Evolutionary conservation across 1,140 invertebrate species (phyloP), one percentile per base, ranked within the genome.

Genomic region (Pemphigus obesinymphae): DNA sequence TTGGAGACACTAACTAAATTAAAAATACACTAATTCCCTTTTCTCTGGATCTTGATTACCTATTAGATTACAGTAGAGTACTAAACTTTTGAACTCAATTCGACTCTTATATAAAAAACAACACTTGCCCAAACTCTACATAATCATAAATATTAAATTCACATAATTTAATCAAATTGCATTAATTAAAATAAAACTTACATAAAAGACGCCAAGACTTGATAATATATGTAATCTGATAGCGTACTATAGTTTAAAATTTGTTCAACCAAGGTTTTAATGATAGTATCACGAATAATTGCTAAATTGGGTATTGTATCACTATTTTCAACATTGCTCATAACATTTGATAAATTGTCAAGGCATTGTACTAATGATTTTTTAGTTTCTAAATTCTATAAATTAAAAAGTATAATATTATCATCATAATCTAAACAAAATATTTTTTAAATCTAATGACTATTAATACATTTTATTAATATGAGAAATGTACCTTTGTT

Each of bases 251-350:
- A 63, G 17, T 80, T 61, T 26, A 58, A 10, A 31, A 80, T 80
- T 80, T 80, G 76, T 20, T 63, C 37, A 6, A 80, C 76, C 10
- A 80, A n/a, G 11, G 26, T 80, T 45, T 80, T 80, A 43, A 80
- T 80, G 6, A 80, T 55, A 0, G 53, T 80, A 45, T 80, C 76
- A 20, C 76, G 76, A n/a, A 80, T 80, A 20, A 80, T 80, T 6
- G 50, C 23, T 31, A 80, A 61, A 80, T 80, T 80, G 15, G 76
- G 76, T 63, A 80, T 61, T 20, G 76, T 80, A 13, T 80, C 76
- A 45, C 76, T 63, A 20, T 63, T 63, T 10, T 80, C 76, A 15
- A 80, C 76, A 29, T 45, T 61, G 29, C 55, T 26, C 55, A 61
- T 80, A 43, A 63, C 17, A 43, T 45, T 26, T 20, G 76, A 23